Base-by-base conservation (phyloP, 2,888 invertebrate species). In the Andrena bucephala region DNA sequence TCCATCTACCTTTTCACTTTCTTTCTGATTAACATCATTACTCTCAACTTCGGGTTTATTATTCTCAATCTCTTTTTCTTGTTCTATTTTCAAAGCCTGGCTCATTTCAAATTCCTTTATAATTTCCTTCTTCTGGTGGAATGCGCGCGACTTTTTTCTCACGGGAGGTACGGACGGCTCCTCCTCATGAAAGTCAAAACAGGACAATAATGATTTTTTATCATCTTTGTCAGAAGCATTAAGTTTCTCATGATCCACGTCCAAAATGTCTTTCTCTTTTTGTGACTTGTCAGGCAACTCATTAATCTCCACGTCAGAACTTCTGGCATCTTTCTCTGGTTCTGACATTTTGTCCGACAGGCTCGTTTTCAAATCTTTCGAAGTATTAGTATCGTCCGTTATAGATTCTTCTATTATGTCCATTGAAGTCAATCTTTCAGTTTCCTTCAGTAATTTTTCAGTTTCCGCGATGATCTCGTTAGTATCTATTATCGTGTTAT, bases 101-200 rank as follows among this genome's bases (percentile, higher is more conserved):
- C 92, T 93, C 88, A 93, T 92, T 73, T 94, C 93, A 48, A 93
- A 92, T 85, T 94, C 94, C 68, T 93, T 92, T 31, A 93, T 91
- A 48, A 94, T 94, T 90, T 92, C 93, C 85, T 94, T 93, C 77
- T 91, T 91, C 69, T 90, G 91, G 1, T 93, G 91, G 78, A 95
- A 95, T 6, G 96, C 95, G 71, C 96, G 94, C 0, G 96, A 96
- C 86, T 96, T 96, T 94, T 96, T 97, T 84, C 96, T 94, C 16
- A 96, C 95, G 16, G 92, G 93, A 57, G 92, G 92, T 81, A 95
- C 95, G 76, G 95, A 94, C 13, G 95, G 95, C 94, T 95, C 97
- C 83, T 97, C 97, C 69, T 96, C 96, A 86, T 96, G 96, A 92
- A 97, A 97, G 93, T 97, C 97, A 91, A 97, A 97, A 92, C 97